These are phyloP conservation scores for Talpa occidentalis DNA, from an alignment of 2,113 vertebrate species.

Conservation along the genomic window DNA sequence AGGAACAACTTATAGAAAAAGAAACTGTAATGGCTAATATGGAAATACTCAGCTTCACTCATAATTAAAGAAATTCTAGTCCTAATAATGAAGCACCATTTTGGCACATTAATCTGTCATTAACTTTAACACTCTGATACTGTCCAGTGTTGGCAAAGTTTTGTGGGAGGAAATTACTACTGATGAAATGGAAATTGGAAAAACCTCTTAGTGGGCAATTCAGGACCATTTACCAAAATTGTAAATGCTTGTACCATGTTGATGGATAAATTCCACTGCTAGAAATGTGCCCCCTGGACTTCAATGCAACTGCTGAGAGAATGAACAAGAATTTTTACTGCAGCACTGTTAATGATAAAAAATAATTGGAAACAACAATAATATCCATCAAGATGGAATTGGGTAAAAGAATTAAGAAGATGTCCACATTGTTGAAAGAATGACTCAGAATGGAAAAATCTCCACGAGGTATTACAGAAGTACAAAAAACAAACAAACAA, in stretches of 20 bases:
- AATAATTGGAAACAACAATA: conserved; percentile 4
- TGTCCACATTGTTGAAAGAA: not conserved
- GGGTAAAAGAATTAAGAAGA: not conserved
- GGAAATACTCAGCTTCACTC: not conserved
- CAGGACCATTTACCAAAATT: not conserved
- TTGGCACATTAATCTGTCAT: conserved; percentile 21
- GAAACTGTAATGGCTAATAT: not conserved
- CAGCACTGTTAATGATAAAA: not conserved
- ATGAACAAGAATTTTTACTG: not conserved
- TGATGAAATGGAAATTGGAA: not conserved
- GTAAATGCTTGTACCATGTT: not conserved
- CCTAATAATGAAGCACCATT: not conserved
- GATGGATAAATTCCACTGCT: not conserved
- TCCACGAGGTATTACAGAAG: not conserved
- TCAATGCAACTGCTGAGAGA: not conserved
- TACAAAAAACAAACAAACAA: no score
- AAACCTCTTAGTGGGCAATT: not conserved
- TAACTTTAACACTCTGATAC: not conserved
- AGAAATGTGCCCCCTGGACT: conserved; percentile 7
- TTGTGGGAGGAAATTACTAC: not conserved
- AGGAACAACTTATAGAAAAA: not conserved
- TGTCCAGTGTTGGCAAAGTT: not conserved
- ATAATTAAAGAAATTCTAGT: conserved; percentile 12
- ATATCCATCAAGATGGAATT: not conserved
- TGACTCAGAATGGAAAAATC: not conserved